Percentiles rank a stretch among this genome's conserved stretches.
Conservation (phyloP, 2,797 vertebrate genomes). For the Protonibea diacanthus region DNA sequence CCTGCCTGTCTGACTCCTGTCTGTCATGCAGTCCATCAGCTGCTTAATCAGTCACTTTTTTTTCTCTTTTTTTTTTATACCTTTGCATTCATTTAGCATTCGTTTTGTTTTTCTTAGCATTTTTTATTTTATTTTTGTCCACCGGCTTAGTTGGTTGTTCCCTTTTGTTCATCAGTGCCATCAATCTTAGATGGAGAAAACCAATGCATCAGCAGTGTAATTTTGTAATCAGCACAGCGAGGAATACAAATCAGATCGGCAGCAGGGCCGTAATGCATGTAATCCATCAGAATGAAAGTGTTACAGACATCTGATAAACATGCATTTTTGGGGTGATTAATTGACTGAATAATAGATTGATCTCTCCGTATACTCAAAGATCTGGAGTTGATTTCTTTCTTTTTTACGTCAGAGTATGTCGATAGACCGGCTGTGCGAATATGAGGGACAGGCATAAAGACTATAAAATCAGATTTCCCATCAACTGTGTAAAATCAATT, state of each 20-base stretch:
- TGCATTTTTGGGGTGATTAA: slow-evolving; percentile 82
- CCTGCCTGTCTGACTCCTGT: slow-evolving; percentile 56
- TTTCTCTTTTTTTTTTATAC: not conserved
- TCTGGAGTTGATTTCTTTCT: slow-evolving; percentile 56
- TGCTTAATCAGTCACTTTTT: slow-evolving; percentile 35
- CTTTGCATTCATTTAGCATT: slow-evolving; percentile 55
- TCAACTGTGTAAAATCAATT: slow-evolving; percentile 53
- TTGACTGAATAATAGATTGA: slow-evolving; percentile 79
- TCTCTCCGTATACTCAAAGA: slow-evolving; percentile 57
- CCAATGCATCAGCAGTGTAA: slow-evolving; percentile 84
- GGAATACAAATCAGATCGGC: slow-evolving; percentile 85
- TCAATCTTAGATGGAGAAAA: slow-evolving; percentile 81
- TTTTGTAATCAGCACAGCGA: slow-evolving; percentile 81
- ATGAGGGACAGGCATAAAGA: slow-evolving; percentile 5
- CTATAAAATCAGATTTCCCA: slow-evolving; percentile 51
- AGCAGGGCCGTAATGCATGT: slow-evolving; percentile 77
- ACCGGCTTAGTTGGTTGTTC: slow-evolving; percentile 41
- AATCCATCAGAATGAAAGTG: slow-evolving; percentile 83
- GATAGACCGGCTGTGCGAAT: slow-evolving; percentile 19
- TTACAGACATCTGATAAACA: slow-evolving; percentile 82
- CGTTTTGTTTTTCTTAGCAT: slow-evolving; percentile 30
- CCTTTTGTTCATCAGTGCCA: slow-evolving; percentile 75
- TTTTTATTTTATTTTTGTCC: slow-evolving; percentile 34
- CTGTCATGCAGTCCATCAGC: slow-evolving; percentile 60
- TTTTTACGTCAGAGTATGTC: slow-evolving; percentile 38